These are phyloP conservation scores for Boulengeromyrus knoepffleri DNA, from an alignment of 2,113 vertebrate species.

Conservation along the genomic window DNA sequence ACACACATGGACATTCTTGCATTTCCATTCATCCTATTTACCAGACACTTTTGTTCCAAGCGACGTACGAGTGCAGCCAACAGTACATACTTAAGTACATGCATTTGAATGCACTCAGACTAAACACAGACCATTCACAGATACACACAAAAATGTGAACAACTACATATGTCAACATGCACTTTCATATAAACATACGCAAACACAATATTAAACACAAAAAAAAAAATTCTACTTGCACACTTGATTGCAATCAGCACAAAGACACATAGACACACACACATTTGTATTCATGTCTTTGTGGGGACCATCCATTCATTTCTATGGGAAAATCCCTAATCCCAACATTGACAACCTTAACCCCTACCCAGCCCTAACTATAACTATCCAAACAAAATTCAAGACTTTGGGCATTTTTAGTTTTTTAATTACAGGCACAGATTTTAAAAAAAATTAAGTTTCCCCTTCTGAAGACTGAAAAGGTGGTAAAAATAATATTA, in stretches of 20 bases:
- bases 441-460: not conserved
- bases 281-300: not conserved
- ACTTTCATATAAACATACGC: not conserved
- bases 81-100: not conserved
- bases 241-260: conserved; percentile 14
- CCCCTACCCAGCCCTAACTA: not conserved
- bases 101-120: not conserved
- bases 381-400: not conserved
- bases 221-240: not conserved
- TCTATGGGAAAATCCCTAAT: not conserved
- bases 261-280: conserved; percentile 3
- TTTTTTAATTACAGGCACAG: not conserved
- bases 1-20: not conserved
- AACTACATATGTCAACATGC: not conserved
- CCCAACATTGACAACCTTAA: not conserved
- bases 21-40: not conserved
- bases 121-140: not conserved
- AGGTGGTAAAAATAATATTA: not conserved
- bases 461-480: not conserved
- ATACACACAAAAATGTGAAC: not conserved
- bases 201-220: not conserved
- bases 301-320: not conserved
- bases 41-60: not conserved
- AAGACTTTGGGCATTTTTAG: not conserved
- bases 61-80: not conserved